Evolutionary conservation across 2,113 vertebrate genomes (phyloP), one percentile per base, ranked within the genome.

Genomic region (Geococcyx californianus): DNA sequence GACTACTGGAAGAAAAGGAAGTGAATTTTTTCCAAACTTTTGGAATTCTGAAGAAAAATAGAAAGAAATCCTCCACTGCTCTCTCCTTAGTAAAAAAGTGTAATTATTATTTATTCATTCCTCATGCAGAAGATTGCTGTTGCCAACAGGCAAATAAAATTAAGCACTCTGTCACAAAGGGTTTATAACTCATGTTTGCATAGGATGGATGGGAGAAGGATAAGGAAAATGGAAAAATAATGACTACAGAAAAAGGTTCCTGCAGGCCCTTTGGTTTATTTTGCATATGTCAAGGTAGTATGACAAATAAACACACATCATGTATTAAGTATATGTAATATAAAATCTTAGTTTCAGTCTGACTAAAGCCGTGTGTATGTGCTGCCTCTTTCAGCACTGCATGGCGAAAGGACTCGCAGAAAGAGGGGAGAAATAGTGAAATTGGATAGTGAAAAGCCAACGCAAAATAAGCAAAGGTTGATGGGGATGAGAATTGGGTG

Each of bases 91-190:
- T 44, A 83, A 51, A 42, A 38, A 40, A 36, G 13, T 6, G 8
- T 19, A 73, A 70, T 72, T 58, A 54, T 31, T 86, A 77, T 40
- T 86, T 73, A 69, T 67, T 90, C 3, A 28, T 74, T 74, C 24
- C 20, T 86, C 42, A 64, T 34, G 52, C 15, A 59, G 42, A 74
- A 77, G 18, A 59, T 18, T 59, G 23, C 16, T 84, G 29, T 68
- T 92, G 68, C 73, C 25, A 78, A 63, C 9, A 84, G 40, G 64
- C n/a, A 90, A 89, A 91, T 49, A 52, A 87, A 95, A 89, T 75
- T 0, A 91, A 84, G 6, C 24, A 40, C 10, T 62, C 10, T 66
- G 16, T 92, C 86, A 73, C 44, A 60, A 88, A 83, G 14, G 34
- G 2, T 77, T 94, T 63, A 31, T 63, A 78, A 83, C 78, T 90